These are phyloP conservation scores for Pachycephala philippinensis DNA, from an alignment of 2,113 vertebrate species.

Conservation along the genomic window DNA sequence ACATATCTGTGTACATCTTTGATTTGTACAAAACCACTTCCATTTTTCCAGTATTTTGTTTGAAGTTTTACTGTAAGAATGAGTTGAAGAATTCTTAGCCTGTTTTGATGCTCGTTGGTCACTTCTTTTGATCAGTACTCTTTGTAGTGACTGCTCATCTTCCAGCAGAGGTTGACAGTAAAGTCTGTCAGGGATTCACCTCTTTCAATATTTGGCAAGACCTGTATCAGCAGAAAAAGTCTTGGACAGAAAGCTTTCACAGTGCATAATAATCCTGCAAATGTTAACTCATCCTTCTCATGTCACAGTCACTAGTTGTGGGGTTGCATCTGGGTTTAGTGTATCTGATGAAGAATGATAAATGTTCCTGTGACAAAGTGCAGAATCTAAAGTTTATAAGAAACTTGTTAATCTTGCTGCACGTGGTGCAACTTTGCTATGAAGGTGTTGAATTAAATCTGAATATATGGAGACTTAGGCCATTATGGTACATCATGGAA, in stretches of 20 bases:
- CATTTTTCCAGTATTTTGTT: neutral
- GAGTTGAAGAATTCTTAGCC: neutral
- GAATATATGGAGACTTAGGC: neutral
- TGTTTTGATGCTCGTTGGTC: neutral
- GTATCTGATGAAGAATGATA: neutral
- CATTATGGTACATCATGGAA: accelerated
- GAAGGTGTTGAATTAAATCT: neutral
- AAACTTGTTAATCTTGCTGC: neutral
- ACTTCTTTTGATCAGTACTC: neutral
- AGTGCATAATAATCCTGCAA: neutral
- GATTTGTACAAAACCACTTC: neutral
- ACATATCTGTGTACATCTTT: neutral
- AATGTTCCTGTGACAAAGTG: neutral
- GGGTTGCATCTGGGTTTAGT: neutral
- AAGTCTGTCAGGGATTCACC: neutral
- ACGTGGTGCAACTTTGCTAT: neutral
- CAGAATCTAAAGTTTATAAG: neutral
- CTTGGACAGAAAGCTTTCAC: neutral
- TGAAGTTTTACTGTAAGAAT: neutral
- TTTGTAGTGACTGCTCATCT: neutral
- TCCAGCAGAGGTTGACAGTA: neutral
- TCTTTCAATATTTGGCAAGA: neutral
- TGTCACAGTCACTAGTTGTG: neutral
- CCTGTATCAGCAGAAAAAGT: neutral
- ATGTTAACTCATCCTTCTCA: neutral